phyloP scores from a whole-genome alignment of 2,888 invertebrate species.

The Selenia dentaria region DNA sequence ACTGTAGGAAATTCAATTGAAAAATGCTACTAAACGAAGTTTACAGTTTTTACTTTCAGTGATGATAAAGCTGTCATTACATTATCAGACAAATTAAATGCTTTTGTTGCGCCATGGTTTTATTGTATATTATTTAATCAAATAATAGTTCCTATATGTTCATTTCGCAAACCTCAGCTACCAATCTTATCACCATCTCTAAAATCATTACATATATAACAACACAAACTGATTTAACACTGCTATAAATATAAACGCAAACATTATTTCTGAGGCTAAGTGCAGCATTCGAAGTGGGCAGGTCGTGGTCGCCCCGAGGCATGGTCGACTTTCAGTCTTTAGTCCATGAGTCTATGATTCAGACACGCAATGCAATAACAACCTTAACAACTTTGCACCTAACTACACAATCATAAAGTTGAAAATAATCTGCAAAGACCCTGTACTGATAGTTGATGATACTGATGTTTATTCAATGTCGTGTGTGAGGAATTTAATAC shows the following conservation, averaged over 20 bases:
- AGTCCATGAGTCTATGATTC: constrained; percentile 49
- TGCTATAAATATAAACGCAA: constrained; percentile 43
- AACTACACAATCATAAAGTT: constrained; percentile 3
- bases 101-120: too few species aligned
- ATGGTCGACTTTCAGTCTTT: constrained; percentile 56
- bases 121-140: too few species aligned
- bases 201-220: constrained; percentile 23
- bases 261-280: constrained; percentile 38
- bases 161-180: constrained; percentile 5
- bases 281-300: constrained; percentile 53
- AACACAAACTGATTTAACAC: constrained; percentile 33
- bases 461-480: constrained; percentile 3
- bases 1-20: too few species aligned
- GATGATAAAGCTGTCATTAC: too few species aligned
- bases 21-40: too few species aligned
- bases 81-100: too few species aligned
- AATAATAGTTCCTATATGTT: too few species aligned
- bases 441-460: constrained; percentile 1
- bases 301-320: constrained; percentile 68
- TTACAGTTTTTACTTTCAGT: too few species aligned
- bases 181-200: constrained; percentile 18
- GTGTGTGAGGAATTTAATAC: constrained; percentile 26
- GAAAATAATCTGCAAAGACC: not conserved
- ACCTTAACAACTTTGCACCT: constrained; percentile 4
- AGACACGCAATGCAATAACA: constrained; percentile 40